Conservation (phyloP, 2,113 vertebrate species). For the Arizona elegans region DNA sequence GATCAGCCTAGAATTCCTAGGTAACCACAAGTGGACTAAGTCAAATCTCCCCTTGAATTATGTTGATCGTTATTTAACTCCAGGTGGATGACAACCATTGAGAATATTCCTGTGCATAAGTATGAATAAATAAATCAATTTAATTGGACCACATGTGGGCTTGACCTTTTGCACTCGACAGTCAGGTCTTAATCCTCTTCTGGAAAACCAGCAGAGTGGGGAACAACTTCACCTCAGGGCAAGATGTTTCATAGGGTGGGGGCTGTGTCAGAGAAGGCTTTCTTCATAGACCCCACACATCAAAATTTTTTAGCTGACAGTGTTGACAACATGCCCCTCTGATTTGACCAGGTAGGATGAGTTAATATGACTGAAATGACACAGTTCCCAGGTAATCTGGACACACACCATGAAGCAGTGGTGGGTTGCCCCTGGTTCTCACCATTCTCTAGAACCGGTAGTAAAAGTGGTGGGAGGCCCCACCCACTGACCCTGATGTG, state of each 20-base stretch:
- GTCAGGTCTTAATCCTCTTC: background rate
- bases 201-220: background rate
- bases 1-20: background rate
- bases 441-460: no score
- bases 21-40: background rate
- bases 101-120: background rate
- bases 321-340: background rate
- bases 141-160: background rate
- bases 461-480: no score
- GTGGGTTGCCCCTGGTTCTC: no score
- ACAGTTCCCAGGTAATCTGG: background rate
- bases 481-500: no score
- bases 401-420: background rate
- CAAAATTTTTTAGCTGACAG: background rate
- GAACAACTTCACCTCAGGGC: background rate
- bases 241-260: background rate
- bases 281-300: background rate
- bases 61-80: background rate
- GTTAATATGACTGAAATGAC: background rate
- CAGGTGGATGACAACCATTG: background rate
- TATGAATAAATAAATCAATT: background rate
- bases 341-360: background rate
- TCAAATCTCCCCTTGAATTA: background rate
- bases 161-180: background rate
- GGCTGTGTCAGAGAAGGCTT: background rate